These are phyloP conservation scores for Eulemur macaco DNA, from an alignment of 2,113 vertebrate genomes.

Conservation along the genomic window DNA sequence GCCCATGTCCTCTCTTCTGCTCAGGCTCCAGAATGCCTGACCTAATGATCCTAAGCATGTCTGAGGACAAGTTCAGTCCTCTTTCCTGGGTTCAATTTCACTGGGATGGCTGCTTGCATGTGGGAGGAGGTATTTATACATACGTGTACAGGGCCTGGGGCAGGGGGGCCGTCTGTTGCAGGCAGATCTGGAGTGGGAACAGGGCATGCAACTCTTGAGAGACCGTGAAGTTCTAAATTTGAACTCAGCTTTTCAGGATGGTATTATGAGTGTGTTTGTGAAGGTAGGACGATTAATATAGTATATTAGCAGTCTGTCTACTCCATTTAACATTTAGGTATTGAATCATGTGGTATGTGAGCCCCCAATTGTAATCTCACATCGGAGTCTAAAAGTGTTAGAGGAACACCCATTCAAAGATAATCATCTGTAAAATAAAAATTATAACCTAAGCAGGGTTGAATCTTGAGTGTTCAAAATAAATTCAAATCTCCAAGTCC, in stretches of 20 bases:
- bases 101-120: background rate
- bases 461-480: background rate
- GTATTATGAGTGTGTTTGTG: background rate
- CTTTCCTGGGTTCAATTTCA: background rate
- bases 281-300: background rate
- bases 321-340: background rate
- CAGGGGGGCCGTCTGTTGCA: background rate
- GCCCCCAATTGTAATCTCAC: background rate
- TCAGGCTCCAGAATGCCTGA: background rate
- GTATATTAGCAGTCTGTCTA: background rate
- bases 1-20: accelerated
- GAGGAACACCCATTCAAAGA: background rate
- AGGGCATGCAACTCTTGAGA: background rate
- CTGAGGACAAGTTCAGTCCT: background rate
- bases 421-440: background rate
- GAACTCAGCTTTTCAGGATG: background rate
- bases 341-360: background rate
- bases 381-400: background rate
- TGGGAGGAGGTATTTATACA: background rate
- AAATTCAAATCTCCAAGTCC: background rate
- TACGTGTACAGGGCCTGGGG: background rate
- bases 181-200: background rate
- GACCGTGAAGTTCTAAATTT: background rate
- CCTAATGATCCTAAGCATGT: background rate
- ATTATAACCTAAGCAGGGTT: background rate